These are phyloP conservation scores for Hemibagrus guttatus DNA, from an alignment of 2,797 vertebrate species.

Conservation along the genomic window DNA sequence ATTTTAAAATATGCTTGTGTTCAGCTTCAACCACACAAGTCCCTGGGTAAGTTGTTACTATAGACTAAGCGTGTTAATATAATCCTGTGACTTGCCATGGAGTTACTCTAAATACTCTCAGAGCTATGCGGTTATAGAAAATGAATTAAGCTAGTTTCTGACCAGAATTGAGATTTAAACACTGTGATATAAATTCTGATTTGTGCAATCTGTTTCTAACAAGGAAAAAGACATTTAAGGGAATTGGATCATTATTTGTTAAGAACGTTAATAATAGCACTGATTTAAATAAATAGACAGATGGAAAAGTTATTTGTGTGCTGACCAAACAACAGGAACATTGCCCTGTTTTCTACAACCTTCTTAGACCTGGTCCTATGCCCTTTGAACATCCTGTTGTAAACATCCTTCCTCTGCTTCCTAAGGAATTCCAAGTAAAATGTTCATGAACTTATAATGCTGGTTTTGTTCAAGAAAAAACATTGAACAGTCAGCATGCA, in stretches of 20 bases:
- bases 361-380: conserved; percentile 7
- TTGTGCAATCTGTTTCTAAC: background rate
- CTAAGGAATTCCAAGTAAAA: background rate
- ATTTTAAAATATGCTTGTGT: background rate
- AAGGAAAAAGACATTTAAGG: background rate
- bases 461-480: background rate
- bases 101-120: background rate
- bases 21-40: background rate
- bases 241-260: background rate
- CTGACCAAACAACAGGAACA: conserved; percentile 2
- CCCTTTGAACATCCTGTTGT: conserved; percentile 19
- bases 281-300: background rate
- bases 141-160: background rate
- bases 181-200: background rate
- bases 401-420: conserved; percentile 17
- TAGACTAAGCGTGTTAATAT: background rate
- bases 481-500: background rate
- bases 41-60: background rate
- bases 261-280: background rate
- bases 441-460: background rate
- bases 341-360: background rate
- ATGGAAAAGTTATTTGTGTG: background rate
- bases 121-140: background rate
- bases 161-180: background rate
- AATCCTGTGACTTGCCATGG: background rate